Evolutionary conservation across 2,113 vertebrate genomes (phyloP).

Genomic region (Phylloscopus trochilus): DNA sequence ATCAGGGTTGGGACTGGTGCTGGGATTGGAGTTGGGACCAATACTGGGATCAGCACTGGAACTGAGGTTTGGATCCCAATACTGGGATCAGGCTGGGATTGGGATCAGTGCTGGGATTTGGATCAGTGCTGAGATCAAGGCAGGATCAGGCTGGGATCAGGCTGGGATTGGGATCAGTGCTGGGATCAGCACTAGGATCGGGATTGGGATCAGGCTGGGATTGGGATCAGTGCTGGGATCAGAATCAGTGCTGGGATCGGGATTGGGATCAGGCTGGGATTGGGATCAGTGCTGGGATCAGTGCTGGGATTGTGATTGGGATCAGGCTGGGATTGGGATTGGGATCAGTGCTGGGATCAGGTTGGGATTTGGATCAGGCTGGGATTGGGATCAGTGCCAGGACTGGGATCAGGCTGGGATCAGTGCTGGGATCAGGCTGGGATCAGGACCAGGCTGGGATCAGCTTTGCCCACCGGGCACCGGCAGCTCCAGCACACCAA

Average conservation of each 20-base stretch:
- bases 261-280: not conserved
- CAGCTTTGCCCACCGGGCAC: not conserved
- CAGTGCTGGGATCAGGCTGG: too few relatives aligned
- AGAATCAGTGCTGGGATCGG: too few relatives aligned
- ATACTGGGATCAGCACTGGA: not conserved
- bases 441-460: not conserved
- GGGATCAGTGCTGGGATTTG: not conserved
- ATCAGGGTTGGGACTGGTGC: not conserved
- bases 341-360: too few relatives aligned
- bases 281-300: not conserved
- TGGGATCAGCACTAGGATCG: not conserved
- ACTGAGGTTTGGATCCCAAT: not conserved
- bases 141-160: not conserved
- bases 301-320: not conserved
- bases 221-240: too few relatives aligned
- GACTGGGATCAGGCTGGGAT: too few relatives aligned
- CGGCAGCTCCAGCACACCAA: too few relatives aligned
- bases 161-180: rapidly evolving
- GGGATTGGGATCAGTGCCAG: not conserved
- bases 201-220: too few relatives aligned
- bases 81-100: not conserved
- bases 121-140: not conserved
- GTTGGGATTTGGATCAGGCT: too few relatives aligned
- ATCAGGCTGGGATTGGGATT: not conserved
- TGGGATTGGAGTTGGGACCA: too few relatives aligned